phyloP scores from a whole-genome alignment of 2,797 vertebrate genomes.

The Propithecus deckenii region DNA sequence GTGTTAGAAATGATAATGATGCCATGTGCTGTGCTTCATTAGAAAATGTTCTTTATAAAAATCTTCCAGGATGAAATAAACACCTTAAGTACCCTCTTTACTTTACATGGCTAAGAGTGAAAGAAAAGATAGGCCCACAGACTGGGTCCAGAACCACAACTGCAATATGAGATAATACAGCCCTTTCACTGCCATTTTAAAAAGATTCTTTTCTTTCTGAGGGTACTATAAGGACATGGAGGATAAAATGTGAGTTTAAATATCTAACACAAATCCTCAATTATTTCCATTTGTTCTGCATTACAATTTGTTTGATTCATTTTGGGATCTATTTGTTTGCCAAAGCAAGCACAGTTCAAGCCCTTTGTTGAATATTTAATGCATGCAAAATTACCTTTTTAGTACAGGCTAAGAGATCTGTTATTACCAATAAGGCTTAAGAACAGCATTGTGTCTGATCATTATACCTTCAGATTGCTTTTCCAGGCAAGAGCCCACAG shows the following conservation, averaged over 20 bases:
- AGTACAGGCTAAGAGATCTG: not conserved
- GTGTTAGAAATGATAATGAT: constrained; percentile 80
- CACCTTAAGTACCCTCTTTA: not conserved
- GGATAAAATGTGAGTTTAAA: constrained; percentile 80
- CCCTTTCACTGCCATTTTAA: constrained; percentile 47
- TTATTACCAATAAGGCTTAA: constrained; percentile 25
- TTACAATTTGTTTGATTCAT: constrained; percentile 83
- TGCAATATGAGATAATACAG: constrained; percentile 18
- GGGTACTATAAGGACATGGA: constrained; percentile 57
- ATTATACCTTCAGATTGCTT: not conserved
- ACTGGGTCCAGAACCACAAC: constrained; percentile 1
- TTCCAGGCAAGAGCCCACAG: not conserved
- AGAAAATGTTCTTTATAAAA: constrained; percentile 77
- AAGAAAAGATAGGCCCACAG: not conserved
- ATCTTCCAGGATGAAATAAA: constrained; percentile 70
- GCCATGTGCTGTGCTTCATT: constrained; percentile 76
- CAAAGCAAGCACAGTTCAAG: constrained; percentile 79
- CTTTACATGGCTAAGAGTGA: constrained; percentile 3
- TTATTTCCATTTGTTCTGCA: constrained; percentile 81
- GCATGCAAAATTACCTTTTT: constrained; percentile 74
- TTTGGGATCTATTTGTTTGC: constrained; percentile 79
- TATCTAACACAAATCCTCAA: constrained; percentile 79
- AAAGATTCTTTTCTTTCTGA: constrained; percentile 49
- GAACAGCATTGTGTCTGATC: not conserved
- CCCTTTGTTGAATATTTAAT: constrained; percentile 78